Percentiles rank a stretch among this genome's conserved stretches.
Evolutionary conservation across 1,140 invertebrate genomes (phyloP).

Genomic region (Prorops nasuta): DNA sequence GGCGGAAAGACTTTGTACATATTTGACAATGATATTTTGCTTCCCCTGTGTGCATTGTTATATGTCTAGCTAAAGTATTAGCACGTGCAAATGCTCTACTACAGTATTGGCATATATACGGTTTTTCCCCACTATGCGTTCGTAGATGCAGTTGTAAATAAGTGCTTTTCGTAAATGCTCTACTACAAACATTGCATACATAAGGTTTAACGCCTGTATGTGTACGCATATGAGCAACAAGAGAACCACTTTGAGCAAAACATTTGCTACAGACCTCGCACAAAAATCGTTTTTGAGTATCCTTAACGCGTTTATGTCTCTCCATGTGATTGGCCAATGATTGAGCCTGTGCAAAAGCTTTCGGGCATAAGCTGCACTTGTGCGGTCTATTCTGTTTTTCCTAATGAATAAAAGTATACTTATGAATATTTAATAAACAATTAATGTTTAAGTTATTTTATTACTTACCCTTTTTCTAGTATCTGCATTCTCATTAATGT

Average conservation of each 20-base stretch:
- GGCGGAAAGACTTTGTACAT: conserved; percentile 44
- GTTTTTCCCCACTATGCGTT: conserved; percentile 47
- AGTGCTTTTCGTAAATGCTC: conserved; percentile 54
- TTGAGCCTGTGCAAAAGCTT: conserved; percentile 43
- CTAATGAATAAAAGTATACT: conserved; percentile 20
- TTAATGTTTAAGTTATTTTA: neutral
- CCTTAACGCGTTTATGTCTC: conserved; percentile 41
- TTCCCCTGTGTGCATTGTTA: conserved; percentile 68
- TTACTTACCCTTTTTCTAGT: conserved; percentile 27
- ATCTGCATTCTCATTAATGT: conserved; percentile 22
- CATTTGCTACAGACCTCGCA: conserved; percentile 50
- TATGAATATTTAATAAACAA: neutral
- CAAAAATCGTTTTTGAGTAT: conserved; percentile 46
- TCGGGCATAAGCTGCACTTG: conserved; percentile 43
- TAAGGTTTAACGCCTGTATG: conserved; percentile 49
- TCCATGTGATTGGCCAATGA: conserved; percentile 46
- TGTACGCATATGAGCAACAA: conserved; percentile 49
- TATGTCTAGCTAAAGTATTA: conserved; percentile 80
- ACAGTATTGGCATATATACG: conserved; percentile 72
- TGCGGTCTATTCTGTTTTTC: conserved; percentile 40
- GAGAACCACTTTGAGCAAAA: conserved; percentile 46
- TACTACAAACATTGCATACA: conserved; percentile 50
- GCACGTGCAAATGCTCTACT: conserved; percentile 66
- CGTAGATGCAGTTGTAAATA: conserved; percentile 48
- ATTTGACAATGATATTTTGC: conserved; percentile 49